These are phyloP conservation scores for Styela clava DNA, from an alignment of 23 tunicate genomes.

Conservation along the genomic window DNA sequence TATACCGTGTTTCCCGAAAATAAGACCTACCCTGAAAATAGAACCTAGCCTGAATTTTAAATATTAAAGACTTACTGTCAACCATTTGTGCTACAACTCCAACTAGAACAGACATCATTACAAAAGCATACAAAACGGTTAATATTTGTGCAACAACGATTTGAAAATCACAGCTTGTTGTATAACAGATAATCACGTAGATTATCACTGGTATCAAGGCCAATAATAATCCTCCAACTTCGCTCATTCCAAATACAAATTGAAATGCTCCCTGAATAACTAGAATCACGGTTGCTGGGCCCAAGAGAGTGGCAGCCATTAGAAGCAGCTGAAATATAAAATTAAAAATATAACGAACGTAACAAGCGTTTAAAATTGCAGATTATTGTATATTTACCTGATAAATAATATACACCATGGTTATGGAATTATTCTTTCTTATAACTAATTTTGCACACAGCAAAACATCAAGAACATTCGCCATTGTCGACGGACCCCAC, in stretches of 20 bases:
- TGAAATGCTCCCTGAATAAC: conserved; percentile 72
- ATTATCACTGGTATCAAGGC: conserved; percentile 80
- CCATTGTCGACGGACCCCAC: conserved; percentile 96
- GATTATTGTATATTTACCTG: too few species aligned
- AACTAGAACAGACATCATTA: conserved; percentile 90
- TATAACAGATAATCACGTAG: conserved; percentile 69
- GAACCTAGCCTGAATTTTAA: too few species aligned
- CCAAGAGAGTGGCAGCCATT: conserved; percentile 68
- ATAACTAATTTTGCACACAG: conserved; percentile 55
- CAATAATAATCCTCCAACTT: conserved; percentile 42
- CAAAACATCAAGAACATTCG: conserved; percentile 81
- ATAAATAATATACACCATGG: conserved; percentile 67
- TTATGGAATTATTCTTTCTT: conserved; percentile 65
- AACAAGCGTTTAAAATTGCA: too few species aligned
- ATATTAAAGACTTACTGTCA: too few species aligned
- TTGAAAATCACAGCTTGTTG: conserved; percentile 59
- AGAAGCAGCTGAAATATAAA: conserved; percentile 62
- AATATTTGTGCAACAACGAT: conserved; percentile 79
- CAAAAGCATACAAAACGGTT: conserved; percentile 68
- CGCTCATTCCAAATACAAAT: conserved; percentile 63
- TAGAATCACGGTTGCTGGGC: conserved; percentile 79
- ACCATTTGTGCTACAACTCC: conserved; percentile 67
- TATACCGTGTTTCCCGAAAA: too few species aligned
- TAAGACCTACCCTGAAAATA: too few species aligned
- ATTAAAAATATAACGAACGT: too few species aligned